Conservation (phyloP, 2,888 invertebrate species). For the Stomorhina lunata region DNA sequence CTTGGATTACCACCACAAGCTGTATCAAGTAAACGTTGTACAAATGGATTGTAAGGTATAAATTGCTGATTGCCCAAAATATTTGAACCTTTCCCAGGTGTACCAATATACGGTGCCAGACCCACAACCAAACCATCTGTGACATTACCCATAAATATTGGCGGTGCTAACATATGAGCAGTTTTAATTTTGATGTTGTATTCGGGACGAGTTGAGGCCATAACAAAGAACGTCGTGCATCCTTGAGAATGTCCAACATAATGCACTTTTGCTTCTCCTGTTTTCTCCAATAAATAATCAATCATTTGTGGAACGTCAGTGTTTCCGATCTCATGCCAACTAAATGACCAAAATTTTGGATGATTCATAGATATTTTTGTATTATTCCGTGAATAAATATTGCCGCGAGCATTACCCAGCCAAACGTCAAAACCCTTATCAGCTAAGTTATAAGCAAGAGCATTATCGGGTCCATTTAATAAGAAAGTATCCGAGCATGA, state of each 20-base stretch:
- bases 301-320: conserved; percentile 85
- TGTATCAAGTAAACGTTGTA: conserved; percentile 71
- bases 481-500: conserved; percentile 86
- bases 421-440: conserved; percentile 82
- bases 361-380: conserved; percentile 72
- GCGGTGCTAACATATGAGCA: conserved; percentile 83
- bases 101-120: conserved; percentile 76
- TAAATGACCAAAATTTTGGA: conserved; percentile 78
- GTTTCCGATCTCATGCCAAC: conserved; percentile 82
- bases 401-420: conserved; percentile 85
- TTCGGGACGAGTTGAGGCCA: conserved; percentile 79
- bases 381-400: conserved; percentile 83
- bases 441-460: conserved; percentile 81
- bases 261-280: conserved; percentile 80
- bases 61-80: conserved; percentile 81
- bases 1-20: conserved; percentile 71
- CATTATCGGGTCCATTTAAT: conserved; percentile 84
- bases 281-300: conserved; percentile 81
- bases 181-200: conserved; percentile 80
- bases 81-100: conserved; percentile 67
- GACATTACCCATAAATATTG: conserved; percentile 84
- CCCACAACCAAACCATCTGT: conserved; percentile 78
- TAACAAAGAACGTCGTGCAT: conserved; percentile 80
- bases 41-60: conserved; percentile 71
- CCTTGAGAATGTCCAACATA: conserved; percentile 85